Conservation (phyloP, 2,797 vertebrate genomes). For the Scolopax bukidnonensis region DNA sequence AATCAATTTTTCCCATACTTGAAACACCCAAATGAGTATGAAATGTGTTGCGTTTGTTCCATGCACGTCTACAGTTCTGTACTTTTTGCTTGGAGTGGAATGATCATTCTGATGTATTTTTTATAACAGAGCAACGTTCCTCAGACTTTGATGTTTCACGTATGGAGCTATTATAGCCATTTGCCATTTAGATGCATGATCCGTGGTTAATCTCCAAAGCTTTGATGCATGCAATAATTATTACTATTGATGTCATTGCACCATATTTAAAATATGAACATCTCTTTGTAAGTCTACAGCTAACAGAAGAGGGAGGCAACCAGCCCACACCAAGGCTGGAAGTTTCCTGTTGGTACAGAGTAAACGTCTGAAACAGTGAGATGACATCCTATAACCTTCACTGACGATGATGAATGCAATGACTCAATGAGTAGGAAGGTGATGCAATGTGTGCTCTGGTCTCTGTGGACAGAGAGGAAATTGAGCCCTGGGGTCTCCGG, state of each 20-base stretch:
- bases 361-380: background rate
- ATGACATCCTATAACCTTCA: background rate
- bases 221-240: constrained; percentile 59
- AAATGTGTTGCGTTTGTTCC: constrained; percentile 40
- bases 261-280: constrained; percentile 32
- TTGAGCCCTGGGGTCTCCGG: background rate
- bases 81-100: constrained; percentile 2
- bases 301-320: background rate
- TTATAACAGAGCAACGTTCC: constrained; percentile 48
- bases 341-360: background rate
- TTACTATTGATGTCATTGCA: constrained; percentile 53
- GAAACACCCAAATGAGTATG: constrained; percentile 24
- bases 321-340: background rate
- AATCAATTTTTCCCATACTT: constrained; percentile 33
- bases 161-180: constrained; percentile 48
- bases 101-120: constrained; percentile 72
- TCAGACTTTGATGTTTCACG: constrained; percentile 65
- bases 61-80: constrained; percentile 1
- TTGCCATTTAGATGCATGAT: constrained; percentile 48
- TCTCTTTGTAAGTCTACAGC: background rate
- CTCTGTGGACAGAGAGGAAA: background rate
- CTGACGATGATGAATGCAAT: background rate
- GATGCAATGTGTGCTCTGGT: background rate
- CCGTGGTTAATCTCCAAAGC: constrained; percentile 39
- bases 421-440: background rate